Percentiles rank a stretch among this genome's conserved stretches.
Evolutionary conservation across 2,888 invertebrate species (phyloP).

Genomic region (Mesorhabditis spiculigera): DNA sequence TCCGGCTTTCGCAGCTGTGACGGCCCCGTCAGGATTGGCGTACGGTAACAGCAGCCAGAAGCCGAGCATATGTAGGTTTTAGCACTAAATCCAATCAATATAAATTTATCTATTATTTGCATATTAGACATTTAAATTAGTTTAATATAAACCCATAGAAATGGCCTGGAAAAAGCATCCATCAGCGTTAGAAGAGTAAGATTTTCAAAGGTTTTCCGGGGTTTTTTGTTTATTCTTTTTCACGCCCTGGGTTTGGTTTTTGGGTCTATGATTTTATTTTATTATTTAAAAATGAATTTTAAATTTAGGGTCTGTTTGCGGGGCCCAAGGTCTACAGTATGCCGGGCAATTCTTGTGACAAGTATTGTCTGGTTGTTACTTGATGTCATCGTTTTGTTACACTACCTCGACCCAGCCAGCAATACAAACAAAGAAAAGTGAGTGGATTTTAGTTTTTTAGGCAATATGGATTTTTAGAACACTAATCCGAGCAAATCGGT

Average conservation of each 20-base stretch:
- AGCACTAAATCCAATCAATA: too few relatives aligned
- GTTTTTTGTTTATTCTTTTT: neutral
- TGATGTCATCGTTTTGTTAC: constrained; percentile 53
- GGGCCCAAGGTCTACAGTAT: constrained; percentile 49
- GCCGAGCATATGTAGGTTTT: too few relatives aligned
- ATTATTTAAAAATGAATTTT: constrained; percentile 13
- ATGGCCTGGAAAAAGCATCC: neutral
- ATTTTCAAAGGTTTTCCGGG: neutral
- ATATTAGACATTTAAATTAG: neutral
- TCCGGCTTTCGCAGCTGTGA: too few relatives aligned
- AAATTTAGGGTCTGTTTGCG: constrained; percentile 20
- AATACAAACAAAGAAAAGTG: neutral
- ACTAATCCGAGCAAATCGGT: too few relatives aligned
- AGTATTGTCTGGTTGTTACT: constrained; percentile 56
- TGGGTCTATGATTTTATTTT: neutral
- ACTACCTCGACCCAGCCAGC: constrained; percentile 48
- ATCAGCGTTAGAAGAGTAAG: constrained; percentile 1
- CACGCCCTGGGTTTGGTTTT: neutral
- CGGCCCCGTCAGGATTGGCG: too few relatives aligned
- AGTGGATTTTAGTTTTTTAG: neutral
- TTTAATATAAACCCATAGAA: neutral
- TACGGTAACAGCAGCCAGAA: too few relatives aligned
- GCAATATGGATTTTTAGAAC: too few relatives aligned
- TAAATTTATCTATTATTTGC: neutral
- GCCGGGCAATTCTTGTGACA: constrained; percentile 54